phyloP scores from a whole-genome alignment of 2,113 vertebrate genomes.

The Gymnogyps californianus region DNA sequence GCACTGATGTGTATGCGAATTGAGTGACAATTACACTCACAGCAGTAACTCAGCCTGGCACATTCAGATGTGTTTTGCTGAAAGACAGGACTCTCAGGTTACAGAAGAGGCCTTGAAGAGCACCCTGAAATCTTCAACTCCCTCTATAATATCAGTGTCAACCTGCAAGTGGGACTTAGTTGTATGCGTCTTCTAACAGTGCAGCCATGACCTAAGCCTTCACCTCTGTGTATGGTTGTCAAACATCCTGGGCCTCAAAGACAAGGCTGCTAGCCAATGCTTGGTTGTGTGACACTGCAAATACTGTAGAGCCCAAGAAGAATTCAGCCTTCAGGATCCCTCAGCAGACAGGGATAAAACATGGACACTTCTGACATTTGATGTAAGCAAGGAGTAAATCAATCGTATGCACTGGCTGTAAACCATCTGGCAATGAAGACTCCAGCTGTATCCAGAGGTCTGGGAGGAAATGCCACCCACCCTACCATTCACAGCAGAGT shows the following conservation, averaged over 20 bases:
- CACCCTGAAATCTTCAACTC: neutral
- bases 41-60: slow-evolving; percentile 34
- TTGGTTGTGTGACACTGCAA: neutral
- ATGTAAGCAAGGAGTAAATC: neutral
- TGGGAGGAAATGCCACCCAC: neutral
- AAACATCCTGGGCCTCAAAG: neutral
- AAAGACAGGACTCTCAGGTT: neutral
- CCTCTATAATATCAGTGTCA: neutral
- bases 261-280: neutral
- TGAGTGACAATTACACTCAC: neutral
- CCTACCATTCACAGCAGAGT: neutral
- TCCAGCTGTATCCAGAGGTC: neutral
- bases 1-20: neutral
- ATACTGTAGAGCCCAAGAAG: neutral
- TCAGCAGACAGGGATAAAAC: neutral
- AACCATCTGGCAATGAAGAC: neutral
- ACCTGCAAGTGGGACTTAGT: neutral
- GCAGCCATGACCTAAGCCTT: neutral
- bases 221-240: neutral
- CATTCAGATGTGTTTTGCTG: neutral
- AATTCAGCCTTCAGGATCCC: neutral
- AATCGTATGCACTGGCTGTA: neutral
- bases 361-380: neutral
- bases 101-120: neutral
- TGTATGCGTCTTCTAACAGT: neutral